Evolutionary conservation across 1,140 invertebrate genomes (phyloP), one percentile per base, ranked within the genome.

Genomic region (Ceratosolen solmsi): DNA sequence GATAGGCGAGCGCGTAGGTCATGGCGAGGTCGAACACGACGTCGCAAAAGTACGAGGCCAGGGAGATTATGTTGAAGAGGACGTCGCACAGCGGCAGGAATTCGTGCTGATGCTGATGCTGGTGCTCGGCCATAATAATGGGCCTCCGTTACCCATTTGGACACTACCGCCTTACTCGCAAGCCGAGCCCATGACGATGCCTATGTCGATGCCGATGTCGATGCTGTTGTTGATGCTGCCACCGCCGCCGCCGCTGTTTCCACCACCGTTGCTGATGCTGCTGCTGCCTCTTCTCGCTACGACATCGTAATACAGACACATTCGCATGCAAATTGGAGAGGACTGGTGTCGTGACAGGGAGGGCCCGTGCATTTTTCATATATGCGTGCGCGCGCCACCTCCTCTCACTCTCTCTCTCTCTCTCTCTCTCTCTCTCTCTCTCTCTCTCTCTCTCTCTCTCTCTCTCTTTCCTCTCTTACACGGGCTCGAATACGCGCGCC

Each of bases 31-130:
- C 96, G 88, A 98, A 98, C 4, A 97, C 96, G 63, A 97, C 94
- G 93, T 97, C 96, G 92, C 96, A 97, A 90, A 98, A 98, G 89
- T 97, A 97, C 3, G 95, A 96, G n/a, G 96, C 96, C 71, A 98
- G 91, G 17, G 96, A 97, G 82, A 97, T 96, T 88, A 98, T 96
- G 90, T 97, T 97, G 92, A 98, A 98, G 11, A 97, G 92, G 56
- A 97, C 95, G 92, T 97, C 96, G 92, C 96, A 97, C 84, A 97
- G 93, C 81, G 96, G 96, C 88, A 97, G 92, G 89, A 97, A 96
- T 93, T 97, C 95, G 77, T 91, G 87, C 84, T 91, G 91, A 75
- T 89, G 86, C 27, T 88, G 87, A 68, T 84, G 82, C 82, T 90
- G 89, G 84, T 89, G 87, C 84, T 92, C 90, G 88, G 91, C 89